A percentile compares a stretch with the other conserved stretches of the same genome.
Conservation (phyloP, 2,888 invertebrate genomes). For the Drosophila cracens region DNA sequence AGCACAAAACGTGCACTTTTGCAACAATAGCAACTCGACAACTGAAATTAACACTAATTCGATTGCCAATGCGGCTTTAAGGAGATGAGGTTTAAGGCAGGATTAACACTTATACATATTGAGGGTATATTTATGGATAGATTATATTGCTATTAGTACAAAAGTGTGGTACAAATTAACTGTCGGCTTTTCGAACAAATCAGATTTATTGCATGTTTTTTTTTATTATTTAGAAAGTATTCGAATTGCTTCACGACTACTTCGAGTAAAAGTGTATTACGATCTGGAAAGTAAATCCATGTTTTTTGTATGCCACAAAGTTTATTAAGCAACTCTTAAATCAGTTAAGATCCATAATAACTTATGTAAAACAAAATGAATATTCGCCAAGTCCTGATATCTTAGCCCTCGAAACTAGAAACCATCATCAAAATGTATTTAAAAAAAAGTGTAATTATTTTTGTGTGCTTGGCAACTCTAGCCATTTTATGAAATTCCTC, state of each 20-base stretch:
- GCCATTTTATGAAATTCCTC: not conserved
- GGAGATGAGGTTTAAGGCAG: constrained; percentile 26
- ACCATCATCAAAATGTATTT: not conserved
- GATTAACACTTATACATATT: constrained; percentile 12
- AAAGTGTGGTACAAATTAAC: constrained; percentile 6
- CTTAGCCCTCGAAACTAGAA: not conserved
- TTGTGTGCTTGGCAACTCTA: not conserved
- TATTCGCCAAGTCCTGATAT: not conserved
- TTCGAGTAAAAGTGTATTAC: not conserved
- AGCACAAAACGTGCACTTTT: constrained; percentile 67
- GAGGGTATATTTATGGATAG: not conserved
- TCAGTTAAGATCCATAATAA: not conserved
- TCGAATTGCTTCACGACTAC: not conserved
- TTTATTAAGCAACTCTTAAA: not conserved
- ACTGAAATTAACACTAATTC: constrained; percentile 74
- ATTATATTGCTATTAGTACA: not conserved
- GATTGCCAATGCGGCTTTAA: constrained; percentile 23
- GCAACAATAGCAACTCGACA: constrained; percentile 58
- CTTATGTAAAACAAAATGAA: not conserved
- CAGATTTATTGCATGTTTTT: constrained; percentile 1
- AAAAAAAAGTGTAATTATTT: no score
- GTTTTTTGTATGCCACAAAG: not conserved
- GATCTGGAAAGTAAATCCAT: not conserved
- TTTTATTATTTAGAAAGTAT: not conserved
- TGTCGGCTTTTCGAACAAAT: not conserved